phyloP scores from a whole-genome alignment of 2,888 invertebrate genomes.

The Amblyteles armatorius region DNA sequence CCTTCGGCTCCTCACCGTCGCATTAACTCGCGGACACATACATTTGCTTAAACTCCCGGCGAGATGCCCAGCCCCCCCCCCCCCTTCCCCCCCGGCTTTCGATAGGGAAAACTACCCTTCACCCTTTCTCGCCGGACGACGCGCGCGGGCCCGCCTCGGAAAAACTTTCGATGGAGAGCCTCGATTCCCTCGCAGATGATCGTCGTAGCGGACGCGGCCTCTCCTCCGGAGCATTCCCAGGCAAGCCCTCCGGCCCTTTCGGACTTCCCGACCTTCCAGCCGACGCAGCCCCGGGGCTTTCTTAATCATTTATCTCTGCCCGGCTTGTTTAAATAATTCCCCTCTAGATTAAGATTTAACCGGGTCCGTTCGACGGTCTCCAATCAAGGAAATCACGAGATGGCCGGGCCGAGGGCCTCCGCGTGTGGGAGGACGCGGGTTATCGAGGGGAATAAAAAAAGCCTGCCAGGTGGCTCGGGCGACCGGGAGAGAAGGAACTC shows the following conservation, averaged over 20 bases:
- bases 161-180: background rate
- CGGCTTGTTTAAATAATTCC: conserved; percentile 48
- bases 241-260: conserved; percentile 8
- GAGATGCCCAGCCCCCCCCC: background rate
- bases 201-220: too few relatives aligned
- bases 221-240: too few relatives aligned
- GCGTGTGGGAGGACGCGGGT: conserved; percentile 41
- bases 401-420: background rate
- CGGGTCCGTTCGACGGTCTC: conserved; percentile 42
- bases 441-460: conserved; percentile 38
- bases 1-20: conserved; percentile 15
- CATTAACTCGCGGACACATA: conserved; percentile 27
- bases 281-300: conserved; percentile 16
- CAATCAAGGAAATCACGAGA: conserved; percentile 43
- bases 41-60: conserved; percentile 48
- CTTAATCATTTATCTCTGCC: conserved; percentile 48
- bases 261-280: background rate
- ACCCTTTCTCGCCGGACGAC: background rate
- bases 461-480: conserved; percentile 61
- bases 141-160: background rate
- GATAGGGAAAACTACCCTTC: conserved; percentile 31
- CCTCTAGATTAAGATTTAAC: conserved; percentile 56
- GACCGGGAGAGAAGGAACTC: conserved; percentile 33
- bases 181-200: background rate
- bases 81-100: background rate